Base-by-base conservation (phyloP, 1,140 invertebrate species). In the Bombus ignitus region DNA sequence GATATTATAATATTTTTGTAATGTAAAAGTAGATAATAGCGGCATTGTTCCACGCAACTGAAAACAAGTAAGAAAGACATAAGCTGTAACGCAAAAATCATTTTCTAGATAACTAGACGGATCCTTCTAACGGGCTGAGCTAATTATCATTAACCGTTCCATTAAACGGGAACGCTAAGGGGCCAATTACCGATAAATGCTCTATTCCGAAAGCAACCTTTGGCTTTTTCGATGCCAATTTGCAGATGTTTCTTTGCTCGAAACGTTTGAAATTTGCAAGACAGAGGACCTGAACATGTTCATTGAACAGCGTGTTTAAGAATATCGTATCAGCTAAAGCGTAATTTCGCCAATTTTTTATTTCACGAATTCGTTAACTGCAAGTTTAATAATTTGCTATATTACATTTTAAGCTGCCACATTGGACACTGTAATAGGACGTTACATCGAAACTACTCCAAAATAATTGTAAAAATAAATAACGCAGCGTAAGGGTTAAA, bases 91-190 rank as follows among this genome's bases (percentile, higher is more conserved):
- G 22, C 18, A n/a, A 44, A 47, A 85, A 73, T 81, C 28, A 66
- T 85, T 80, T 72, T 13, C 28, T 71, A 70, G 62, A 66, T 44
- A 70, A 85, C 39, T 9, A n/a, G 47, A 4, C 53, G 37, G 71
- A 85, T 85, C 44, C 42, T 81, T 53, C n/a, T 77, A 66, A 74
- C 57, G 12, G n/a, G 35, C 57, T 57, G 28, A 66, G 42, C 47
- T 81, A 75, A 81, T 81, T 85, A 85, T 72, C 79, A 70, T 81
- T 85, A 75, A 59, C 79, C 44, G 37, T 85, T 81, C n/a, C 28
- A n/a, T 81, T 85, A 70, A 81, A 81, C 44, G 78, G 32, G 57
- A n/a, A 81, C 39, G 79, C 72, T 81, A 81, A 85, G 44, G n/a
- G 72, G 70, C 44, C 84, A 85, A 81, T 85, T 85, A 85, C 79